These are phyloP conservation scores for Limnephilus auricula DNA, from an alignment of 2,888 invertebrate species.

Conservation along the genomic window DNA sequence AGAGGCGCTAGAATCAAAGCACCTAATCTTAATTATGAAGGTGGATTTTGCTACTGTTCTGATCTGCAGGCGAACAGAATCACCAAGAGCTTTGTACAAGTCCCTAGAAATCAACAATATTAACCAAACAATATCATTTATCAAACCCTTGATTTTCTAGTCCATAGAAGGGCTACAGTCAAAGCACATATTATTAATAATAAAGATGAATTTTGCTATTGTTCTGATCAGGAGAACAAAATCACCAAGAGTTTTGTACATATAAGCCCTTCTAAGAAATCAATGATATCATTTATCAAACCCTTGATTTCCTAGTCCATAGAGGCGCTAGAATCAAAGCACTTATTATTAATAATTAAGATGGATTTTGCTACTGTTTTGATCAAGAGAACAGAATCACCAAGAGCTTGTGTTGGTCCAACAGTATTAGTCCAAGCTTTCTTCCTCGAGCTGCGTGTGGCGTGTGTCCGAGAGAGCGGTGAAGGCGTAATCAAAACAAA, in stretches of 20 bases:
- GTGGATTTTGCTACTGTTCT: no score
- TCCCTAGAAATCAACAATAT: no score
- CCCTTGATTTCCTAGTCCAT: background rate
- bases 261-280: background rate
- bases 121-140: background rate
- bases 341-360: background rate
- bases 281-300: background rate
- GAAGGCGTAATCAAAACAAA: constrained; percentile 43
- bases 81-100: background rate
- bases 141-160: background rate
- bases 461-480: background rate
- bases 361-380: background rate
- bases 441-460: background rate
- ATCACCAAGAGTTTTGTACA: background rate
- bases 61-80: background rate
- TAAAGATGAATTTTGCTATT: no score
- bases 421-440: background rate
- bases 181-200: background rate
- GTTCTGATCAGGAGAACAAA: background rate
- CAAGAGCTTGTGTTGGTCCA: background rate
- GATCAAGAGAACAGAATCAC: background rate
- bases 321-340: background rate
- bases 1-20: background rate
- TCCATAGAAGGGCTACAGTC: background rate
- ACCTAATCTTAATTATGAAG: background rate